Conservation (phyloP, 2,888 invertebrate species). For the Heliconius ismenius region DNA sequence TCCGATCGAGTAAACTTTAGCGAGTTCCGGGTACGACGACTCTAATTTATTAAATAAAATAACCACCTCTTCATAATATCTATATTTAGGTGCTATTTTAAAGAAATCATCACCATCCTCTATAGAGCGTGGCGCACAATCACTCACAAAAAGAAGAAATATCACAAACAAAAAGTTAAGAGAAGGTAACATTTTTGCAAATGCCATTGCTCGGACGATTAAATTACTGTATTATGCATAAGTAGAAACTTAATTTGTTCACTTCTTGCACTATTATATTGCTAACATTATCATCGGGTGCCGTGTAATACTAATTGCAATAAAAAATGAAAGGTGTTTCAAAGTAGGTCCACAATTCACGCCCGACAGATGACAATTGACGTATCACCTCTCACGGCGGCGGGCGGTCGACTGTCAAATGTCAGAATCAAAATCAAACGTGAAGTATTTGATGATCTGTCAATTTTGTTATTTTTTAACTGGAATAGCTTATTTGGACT, state of each 20-base stretch:
- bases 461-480: neutral
- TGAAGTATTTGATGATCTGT: neutral
- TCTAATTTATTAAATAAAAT: conserved; percentile 84
- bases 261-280: conserved; percentile 7
- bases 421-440: neutral
- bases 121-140: conserved; percentile 62
- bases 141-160: conserved; percentile 63
- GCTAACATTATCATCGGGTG: neutral
- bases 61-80: conserved; percentile 86
- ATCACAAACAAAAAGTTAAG: conserved; percentile 61
- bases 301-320: neutral
- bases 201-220: neutral
- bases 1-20: conserved; percentile 89
- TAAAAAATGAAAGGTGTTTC: neutral
- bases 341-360: conserved; percentile 6
- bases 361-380: conserved; percentile 3
- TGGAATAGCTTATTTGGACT: neutral
- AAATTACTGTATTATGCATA: neutral
- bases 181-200: conserved; percentile 55
- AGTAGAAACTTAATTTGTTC: neutral
- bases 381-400: neutral
- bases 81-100: conserved; percentile 83
- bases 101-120: conserved; percentile 79
- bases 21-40: conserved; percentile 85
- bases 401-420: conserved; percentile 10